Base-by-base conservation (phyloP, 2,113 vertebrate species). In the Bubalus kerabau region DNA sequence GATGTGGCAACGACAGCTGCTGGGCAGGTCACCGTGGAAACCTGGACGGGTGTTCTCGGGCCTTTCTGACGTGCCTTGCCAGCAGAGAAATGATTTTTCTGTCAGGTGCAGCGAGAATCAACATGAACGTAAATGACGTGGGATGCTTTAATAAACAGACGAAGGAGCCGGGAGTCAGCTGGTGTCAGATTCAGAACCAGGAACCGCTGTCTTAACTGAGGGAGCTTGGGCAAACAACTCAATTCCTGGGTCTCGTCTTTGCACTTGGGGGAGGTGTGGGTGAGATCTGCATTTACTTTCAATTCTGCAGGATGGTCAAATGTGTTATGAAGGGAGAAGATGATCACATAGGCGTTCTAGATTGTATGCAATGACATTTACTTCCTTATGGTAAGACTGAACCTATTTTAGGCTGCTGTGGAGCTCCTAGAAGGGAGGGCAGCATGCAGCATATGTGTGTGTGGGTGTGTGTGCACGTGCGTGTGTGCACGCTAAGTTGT, bases 121-220 rank as follows among this genome's bases (percentile, higher is more conserved):
- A 0, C 0, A 9, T 4, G n/a, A 43, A 30, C 13, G 3, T 4
- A 13, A n/a, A 14, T 0, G 19, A 52, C n/a, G 9, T 7, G 10
- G 21, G 5, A 1, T 12, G 32, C 21, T 40, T 54, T 71, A 12
- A 13, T 10, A 24, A 32, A 26, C 17, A 36, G 56, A 7, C 1
- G 1, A 60, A 12, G 6, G 24, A 87, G 36, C 17, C 54, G 3
- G 48, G 12, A n/a, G 3, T 14, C 32, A 19, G n/a, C 30, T 10
- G 3, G 3, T 13, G 14, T 81, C 43, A 32, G 4, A 10, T 36
- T 14, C 6, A 28, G 60, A 62, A 26, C 6, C 46, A 0, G 1
- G 43, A 50, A 7, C 52, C 14, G 0, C 14, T 40, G 23, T 11
- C 7, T 2, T 48, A 14, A 5, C 6, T 14, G 6, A 54, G 52